Conservation (phyloP, 2,888 invertebrate genomes). For the Chydorus sphaericus region DNA sequence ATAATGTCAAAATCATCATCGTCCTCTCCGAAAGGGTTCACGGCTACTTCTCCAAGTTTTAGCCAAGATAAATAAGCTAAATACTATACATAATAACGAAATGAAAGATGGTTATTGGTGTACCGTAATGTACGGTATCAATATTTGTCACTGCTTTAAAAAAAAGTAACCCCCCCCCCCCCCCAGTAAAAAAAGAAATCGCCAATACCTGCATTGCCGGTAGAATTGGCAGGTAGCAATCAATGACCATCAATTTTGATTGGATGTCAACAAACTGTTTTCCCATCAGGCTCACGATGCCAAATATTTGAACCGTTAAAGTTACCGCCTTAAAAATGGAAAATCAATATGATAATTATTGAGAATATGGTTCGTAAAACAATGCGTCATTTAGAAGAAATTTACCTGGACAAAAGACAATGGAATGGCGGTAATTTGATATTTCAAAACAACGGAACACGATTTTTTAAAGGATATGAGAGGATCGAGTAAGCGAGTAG, state of each 20-base stretch:
- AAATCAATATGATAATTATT: not conserved
- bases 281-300: slow-evolving; percentile 10
- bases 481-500: not conserved
- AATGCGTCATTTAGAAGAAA: too few relatives aligned
- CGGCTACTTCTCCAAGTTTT: slow-evolving; percentile 11
- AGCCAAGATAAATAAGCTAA: slow-evolving; percentile 13
- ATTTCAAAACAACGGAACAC: slow-evolving; percentile 9
- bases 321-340: slow-evolving; percentile 4
- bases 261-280: slow-evolving; percentile 9
- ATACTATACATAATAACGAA: not conserved
- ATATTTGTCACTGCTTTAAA: not conserved
- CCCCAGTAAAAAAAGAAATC: too few relatives aligned
- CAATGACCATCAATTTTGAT: not conserved
- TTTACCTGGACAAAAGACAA: slow-evolving; percentile 9
- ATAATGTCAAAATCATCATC: slow-evolving; percentile 13
- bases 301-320: slow-evolving; percentile 11
- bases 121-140: not conserved
- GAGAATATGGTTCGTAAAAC: too few relatives aligned
- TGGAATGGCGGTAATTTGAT: slow-evolving; percentile 12
- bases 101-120: not conserved
- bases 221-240: slow-evolving; percentile 8
- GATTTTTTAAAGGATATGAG: slow-evolving; percentile 8
- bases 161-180: too few relatives aligned
- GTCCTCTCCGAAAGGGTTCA: slow-evolving; percentile 14
- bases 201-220: slow-evolving; percentile 10